A percentile compares a stretch with the other conserved stretches of the same genome.
These are phyloP conservation scores for Porites australiensis DNA, from an alignment of 64 coral and sea anemone genomes.

Conservation along the genomic window DNA sequence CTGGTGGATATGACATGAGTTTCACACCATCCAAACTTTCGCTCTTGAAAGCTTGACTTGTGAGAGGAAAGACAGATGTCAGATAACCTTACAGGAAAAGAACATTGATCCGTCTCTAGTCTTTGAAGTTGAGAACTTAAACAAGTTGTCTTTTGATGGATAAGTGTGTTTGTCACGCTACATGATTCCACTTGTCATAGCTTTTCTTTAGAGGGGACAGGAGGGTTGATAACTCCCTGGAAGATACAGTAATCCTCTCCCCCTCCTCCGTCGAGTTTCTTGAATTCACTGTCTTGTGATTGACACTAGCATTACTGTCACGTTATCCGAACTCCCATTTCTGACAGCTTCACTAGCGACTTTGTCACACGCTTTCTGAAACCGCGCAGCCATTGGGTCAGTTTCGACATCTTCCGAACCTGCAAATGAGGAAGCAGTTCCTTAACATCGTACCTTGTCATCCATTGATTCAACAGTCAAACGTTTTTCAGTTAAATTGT, in stretches of 20 bases:
- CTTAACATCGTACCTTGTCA: no score
- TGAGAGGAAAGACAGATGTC: no score
- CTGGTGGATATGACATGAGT: no score
- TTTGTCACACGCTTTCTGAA: slow-evolving; percentile 80
- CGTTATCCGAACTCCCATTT: slow-evolving; percentile 98
- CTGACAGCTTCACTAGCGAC: slow-evolving; percentile 93
- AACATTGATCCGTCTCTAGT: no score
- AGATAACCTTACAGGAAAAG: no score
- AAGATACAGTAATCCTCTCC: background rate
- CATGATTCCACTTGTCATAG: background rate
- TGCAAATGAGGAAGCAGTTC: background rate
- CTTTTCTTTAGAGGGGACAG: background rate
- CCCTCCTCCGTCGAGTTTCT: background rate
- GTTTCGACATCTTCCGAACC: slow-evolving; percentile 21
- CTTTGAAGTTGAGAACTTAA: no score
- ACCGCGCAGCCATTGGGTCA: slow-evolving; percentile 64
- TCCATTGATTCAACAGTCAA: no score
- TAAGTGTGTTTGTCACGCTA: background rate
- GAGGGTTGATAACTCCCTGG: background rate
- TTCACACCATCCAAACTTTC: no score
- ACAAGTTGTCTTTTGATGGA: background rate
- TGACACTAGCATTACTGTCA: slow-evolving; percentile 95
- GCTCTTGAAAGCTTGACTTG: no score
- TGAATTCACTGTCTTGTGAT: slow-evolving; percentile 33
- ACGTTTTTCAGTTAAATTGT: no score